These are phyloP conservation scores for Rhinatrema bivittatum DNA, from an alignment of 2,797 vertebrate genomes.

Conservation along the genomic window DNA sequence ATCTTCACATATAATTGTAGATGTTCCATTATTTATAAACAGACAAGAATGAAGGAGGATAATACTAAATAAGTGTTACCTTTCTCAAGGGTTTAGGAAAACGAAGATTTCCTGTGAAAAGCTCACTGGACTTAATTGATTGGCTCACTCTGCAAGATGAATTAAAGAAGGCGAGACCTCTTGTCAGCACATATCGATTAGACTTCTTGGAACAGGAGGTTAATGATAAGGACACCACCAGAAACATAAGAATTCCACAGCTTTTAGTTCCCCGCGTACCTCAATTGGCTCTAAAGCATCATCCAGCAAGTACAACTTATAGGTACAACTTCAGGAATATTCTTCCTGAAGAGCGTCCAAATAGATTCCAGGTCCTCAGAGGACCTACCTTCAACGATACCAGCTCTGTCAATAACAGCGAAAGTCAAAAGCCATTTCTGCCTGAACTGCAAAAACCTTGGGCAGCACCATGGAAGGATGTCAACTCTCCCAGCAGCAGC, in stretches of 20 bases:
- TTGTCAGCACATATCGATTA: conserved; percentile 40
- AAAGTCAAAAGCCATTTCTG: too few relatives aligned
- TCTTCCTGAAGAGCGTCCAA: conserved; percentile 1
- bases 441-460: too few relatives aligned
- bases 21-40: background rate
- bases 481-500: background rate
- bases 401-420: background rate
- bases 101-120: conserved; percentile 18
- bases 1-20: background rate
- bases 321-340: conserved; percentile 25
- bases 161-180: conserved; percentile 23
- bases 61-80: background rate
- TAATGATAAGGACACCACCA: background rate
- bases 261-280: conserved; percentile 18
- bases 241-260: conserved; percentile 21
- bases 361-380: background rate
- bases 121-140: conserved; percentile 26
- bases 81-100: conserved; percentile 38
- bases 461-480: too few relatives aligned
- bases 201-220: conserved; percentile 21
- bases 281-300: background rate
- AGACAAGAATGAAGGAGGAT: background rate
- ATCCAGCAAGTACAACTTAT: conserved; percentile 30
- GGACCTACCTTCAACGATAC: background rate
- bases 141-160: conserved; percentile 40